Base-by-base conservation (phyloP, 2,113 vertebrate species). In the Lepisosteus oculatus region DNA sequence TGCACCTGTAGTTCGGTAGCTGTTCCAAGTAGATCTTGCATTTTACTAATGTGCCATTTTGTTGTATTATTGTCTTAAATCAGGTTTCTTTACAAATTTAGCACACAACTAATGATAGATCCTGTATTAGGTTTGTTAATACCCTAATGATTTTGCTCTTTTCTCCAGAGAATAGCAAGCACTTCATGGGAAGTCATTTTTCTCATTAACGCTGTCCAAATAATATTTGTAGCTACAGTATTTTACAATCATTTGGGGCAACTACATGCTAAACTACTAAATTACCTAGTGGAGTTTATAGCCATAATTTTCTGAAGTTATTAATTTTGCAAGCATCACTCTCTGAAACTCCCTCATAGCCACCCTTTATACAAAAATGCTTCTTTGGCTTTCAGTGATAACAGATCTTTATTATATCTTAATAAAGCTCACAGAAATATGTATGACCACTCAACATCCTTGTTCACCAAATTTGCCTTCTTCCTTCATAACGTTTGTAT, bases 221-320 rank as follows among this genome's bases (percentile, higher is more conserved):
- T 8, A 43, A 42, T 69, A 69, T 69, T 69, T 69, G 54, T 59
- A 43, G 67, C 41, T 55, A 43, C 15, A 8, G 11, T 56, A 68
- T 57, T 57, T 42, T 69, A 13, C 55, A 14, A 15, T 12, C 56
- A 59, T 13, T 59, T 59, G 57, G 29, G 57, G 14, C 57, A 59
- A 2, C 11, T 59, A 17, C 57, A 59, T 2, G 13, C 57, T 59
- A 13, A 13, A 59, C 5, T 59, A 13, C 9, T 59, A 59, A n/a
- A 59, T 15, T 59, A 59, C 14, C 14, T 59, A 59, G 11, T 59
- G 9, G 57, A 59, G 5, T 59, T 59, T 59, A 59, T 14, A 59
- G 14, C 4, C 11, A 8, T 59, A 59, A 2, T 59, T 59, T 59
- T 13, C 13, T n/a, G 2, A n/a, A 59, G 12, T 59, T n/a, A n/a